Evolutionary conservation across 2,797 vertebrate genomes (phyloP).

Genomic region (Leptoclinus maculatus): DNA sequence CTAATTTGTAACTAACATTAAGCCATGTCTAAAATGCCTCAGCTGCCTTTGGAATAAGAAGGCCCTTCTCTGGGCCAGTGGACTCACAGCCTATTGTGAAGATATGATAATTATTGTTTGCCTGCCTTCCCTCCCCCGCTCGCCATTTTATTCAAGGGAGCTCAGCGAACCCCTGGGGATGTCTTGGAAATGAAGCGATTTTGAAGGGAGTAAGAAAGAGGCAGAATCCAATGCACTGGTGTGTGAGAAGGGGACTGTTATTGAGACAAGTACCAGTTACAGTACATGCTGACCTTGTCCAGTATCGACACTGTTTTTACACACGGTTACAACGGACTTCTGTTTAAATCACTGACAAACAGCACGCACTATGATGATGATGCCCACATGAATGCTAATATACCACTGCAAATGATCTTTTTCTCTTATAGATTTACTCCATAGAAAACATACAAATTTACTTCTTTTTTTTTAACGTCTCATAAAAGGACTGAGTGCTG

Average conservation of each 20-base stretch:
- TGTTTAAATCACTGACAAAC: slow-evolving; percentile 70
- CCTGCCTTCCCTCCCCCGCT: slow-evolving; percentile 80
- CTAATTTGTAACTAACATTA: slow-evolving; percentile 73
- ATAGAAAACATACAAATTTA: slow-evolving; percentile 65
- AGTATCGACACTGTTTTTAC: slow-evolving; percentile 69
- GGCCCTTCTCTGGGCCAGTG: slow-evolving; percentile 69
- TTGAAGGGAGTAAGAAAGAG: slow-evolving; percentile 80
- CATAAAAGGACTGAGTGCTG: slow-evolving; percentile 52
- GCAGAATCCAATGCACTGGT: slow-evolving; percentile 78
- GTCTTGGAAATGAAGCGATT: slow-evolving; percentile 84
- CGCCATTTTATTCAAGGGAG: slow-evolving; percentile 80
- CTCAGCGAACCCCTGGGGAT: slow-evolving; percentile 77
- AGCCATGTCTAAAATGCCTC: slow-evolving; percentile 69
- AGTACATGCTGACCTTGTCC: slow-evolving; percentile 75
- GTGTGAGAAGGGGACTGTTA: slow-evolving; percentile 79
- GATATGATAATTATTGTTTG: slow-evolving; percentile 89
- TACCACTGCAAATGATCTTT: slow-evolving; percentile 37
- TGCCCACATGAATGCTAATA: slow-evolving; percentile 54
- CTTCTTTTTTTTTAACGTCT: slow-evolving; percentile 26
- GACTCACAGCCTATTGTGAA: slow-evolving; percentile 84
- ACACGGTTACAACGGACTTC: slow-evolving; percentile 71
- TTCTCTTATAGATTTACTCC: slow-evolving; percentile 38
- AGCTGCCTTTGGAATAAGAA: slow-evolving; percentile 60
- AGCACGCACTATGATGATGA: slow-evolving; percentile 62
- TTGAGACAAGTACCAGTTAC: slow-evolving; percentile 83